A percentile compares a stretch with the other conserved stretches of the same genome.
Conservation (phyloP, 2,888 invertebrate genomes). For the Stenodera caucasica region DNA sequence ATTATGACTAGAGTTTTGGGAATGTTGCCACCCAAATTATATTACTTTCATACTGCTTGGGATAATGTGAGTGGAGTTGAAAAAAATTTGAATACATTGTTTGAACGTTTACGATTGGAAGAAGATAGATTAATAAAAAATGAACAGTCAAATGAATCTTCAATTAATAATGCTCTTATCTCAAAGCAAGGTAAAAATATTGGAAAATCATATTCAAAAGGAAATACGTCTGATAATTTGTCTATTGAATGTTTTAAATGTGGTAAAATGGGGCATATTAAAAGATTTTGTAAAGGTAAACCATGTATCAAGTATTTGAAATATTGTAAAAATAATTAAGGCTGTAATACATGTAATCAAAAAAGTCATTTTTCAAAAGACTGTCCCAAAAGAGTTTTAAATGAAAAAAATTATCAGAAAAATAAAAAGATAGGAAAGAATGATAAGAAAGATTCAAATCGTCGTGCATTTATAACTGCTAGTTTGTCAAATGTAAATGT, state of each 20-base stretch:
- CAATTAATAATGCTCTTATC: neutral
- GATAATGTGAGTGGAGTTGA: conserved; percentile 7
- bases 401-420: no score
- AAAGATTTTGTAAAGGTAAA: neutral
- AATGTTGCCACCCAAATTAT: neutral
- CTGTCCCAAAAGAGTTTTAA: no score
- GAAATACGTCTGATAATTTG: neutral
- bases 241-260: neutral
- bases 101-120: conserved; percentile 1
- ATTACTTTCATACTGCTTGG: conserved; percentile 5
- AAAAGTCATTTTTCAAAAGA: conserved; percentile 2
- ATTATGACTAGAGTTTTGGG: neutral
- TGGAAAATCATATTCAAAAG: no score
- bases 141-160: no score
- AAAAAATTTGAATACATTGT: neutral
- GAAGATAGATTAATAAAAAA: neutral
- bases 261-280: neutral
- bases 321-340: conserved; percentile 1
- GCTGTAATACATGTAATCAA: neutral
- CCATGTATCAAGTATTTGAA: neutral
- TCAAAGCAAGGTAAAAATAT: no score
- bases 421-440: neutral
- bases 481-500: no score
- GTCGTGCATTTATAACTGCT: no score
- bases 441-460: neutral